Conservation (phyloP, 2,797 vertebrate genomes). For the Crenichthys baileyi region DNA sequence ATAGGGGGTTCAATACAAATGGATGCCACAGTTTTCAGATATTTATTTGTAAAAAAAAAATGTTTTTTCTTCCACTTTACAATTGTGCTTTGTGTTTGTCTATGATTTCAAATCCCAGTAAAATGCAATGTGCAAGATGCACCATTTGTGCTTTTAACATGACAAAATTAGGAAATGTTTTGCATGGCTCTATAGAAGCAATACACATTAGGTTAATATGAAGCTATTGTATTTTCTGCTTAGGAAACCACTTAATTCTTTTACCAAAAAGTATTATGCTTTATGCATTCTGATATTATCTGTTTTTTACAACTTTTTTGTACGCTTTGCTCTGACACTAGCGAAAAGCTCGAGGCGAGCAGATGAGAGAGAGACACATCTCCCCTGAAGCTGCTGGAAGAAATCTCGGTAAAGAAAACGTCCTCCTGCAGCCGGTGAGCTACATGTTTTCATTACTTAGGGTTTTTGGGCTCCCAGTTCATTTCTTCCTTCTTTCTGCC, state of each 20-base stretch:
- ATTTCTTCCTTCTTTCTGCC: background rate
- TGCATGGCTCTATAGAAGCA: background rate
- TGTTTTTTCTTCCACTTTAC: background rate
- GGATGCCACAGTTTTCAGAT: background rate
- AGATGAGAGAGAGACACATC: conserved; percentile 80
- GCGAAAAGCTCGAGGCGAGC: conserved; percentile 87
- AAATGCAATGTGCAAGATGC: background rate
- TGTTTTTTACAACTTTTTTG: background rate
- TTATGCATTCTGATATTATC: background rate
- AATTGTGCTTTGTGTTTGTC: background rate
- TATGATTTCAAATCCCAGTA: background rate
- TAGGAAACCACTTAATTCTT: background rate
- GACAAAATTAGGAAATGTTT: background rate
- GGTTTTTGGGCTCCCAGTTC: background rate
- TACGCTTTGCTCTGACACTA: conserved; percentile 48
- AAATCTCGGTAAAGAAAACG: conserved; percentile 86
- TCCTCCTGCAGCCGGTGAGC: conserved; percentile 77
- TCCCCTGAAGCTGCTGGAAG: conserved; percentile 57
- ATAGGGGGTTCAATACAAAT: background rate
- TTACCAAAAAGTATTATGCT: background rate
- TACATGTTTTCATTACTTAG: background rate
- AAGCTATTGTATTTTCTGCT: no score
- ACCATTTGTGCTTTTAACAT: background rate
- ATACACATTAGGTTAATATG: background rate
- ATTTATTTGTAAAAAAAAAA: background rate